Base-by-base conservation (phyloP, 37 sponge, comb jelly and placozoan genomes). In the Aphrocallistes beatrix region DNA sequence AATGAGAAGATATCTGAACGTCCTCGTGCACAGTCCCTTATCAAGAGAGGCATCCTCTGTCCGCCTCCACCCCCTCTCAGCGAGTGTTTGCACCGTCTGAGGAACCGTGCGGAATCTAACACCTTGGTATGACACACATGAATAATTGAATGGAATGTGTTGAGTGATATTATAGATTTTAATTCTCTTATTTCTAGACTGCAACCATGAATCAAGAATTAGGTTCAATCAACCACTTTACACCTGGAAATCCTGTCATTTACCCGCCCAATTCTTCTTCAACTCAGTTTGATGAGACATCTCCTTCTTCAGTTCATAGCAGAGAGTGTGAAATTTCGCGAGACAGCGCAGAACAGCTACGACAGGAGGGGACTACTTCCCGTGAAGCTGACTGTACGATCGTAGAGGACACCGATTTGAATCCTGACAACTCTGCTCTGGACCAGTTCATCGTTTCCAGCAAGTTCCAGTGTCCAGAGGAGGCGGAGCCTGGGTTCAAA, bases 1-100 rank as follows among this genome's bases (percentile, higher is more conserved):
- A 60, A 60, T 30, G 75, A 60, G 75, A 60, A 60, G 75, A 60
- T 60, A 60, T 60, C 75, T 6, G 75, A 60, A 30, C 75, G 75
- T 25, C 75, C 75, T 30, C 10, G 75, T 25, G 75, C 75, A 3
- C 75, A 60, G 75, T 19, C 75, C n/a, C 75, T 60, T 30, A 60
- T 60, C 75, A 60, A 60, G 75, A 60, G 21, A 13, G 75, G 75
- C 3, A 60, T 60, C 25, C 21, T 60, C 6, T 60, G 75, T 60
- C 75, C 75, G 34, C 75, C 75, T 6, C 28, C 75, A 3, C 75
- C 75, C 25, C 8, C 34, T 28, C 75, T 60, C 75, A 60, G n/a
- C n/a, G 75, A 60, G 34, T 60, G 75, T 60, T 30, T 60, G 75
- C 21, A 19, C 28, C 10, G 75, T 19, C 34, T 60, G 3, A 6